A percentile compares a stretch with the other conserved stretches of the same genome.
Evolutionary conservation across 1,140 invertebrate genomes (phyloP).

Genomic region (Zelostemma sp.): DNA sequence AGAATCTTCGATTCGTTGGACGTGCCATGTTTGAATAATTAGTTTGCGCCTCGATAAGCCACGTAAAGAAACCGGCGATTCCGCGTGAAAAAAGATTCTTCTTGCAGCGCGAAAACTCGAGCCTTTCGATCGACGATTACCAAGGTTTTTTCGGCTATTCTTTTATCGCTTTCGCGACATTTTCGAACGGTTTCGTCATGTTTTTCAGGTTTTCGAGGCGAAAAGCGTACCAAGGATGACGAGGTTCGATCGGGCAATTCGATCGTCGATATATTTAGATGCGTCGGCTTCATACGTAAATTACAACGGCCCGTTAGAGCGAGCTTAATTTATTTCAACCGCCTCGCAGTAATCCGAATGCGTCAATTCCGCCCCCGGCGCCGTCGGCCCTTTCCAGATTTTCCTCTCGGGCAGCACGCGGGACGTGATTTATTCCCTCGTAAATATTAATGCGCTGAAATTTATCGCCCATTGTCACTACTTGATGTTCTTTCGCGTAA

Average conservation of each 20-base stretch:
- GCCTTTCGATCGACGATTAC: no score
- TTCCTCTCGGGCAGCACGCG: background rate
- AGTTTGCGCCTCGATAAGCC: constrained; percentile 22
- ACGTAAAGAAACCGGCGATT: constrained; percentile 7
- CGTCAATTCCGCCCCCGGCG: constrained; percentile 51
- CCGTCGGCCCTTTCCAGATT: constrained; percentile 14
- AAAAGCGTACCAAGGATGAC: no score
- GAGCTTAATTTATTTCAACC: constrained; percentile 62
- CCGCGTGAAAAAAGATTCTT: no score
- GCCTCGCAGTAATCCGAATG: constrained; percentile 49
- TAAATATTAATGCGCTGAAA: constrained; percentile 1
- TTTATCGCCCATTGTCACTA: background rate
- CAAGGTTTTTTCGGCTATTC: no score
- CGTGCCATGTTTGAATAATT: constrained; percentile 40
- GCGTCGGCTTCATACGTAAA: constrained; percentile 54
- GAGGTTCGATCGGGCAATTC: constrained; percentile 29
- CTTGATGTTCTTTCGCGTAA: background rate
- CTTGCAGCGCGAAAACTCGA: no score
- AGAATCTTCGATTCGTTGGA: constrained; percentile 31
- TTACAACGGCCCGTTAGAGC: constrained; percentile 45
- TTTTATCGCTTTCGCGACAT: no score
- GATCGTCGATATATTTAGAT: constrained; percentile 47
- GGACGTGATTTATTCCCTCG: background rate
- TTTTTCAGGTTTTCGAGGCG: no score
- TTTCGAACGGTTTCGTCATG: no score